Evolutionary conservation across 2,797 vertebrate genomes (phyloP), one percentile per base, ranked within the genome.

Genomic region (Lagorchestes hirsutus): DNA sequence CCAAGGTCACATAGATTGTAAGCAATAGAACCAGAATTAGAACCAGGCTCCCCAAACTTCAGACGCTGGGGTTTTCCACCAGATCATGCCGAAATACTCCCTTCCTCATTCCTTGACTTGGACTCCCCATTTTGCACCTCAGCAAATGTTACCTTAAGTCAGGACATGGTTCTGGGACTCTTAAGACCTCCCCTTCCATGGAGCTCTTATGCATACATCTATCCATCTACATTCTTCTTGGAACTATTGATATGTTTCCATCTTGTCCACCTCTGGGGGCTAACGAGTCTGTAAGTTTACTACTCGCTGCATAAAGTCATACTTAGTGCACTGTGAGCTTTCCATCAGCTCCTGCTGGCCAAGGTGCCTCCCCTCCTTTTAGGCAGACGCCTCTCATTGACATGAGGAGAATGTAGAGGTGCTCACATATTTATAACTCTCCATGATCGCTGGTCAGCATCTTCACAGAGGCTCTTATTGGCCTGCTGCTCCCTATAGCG

Each of bases 401-500:
- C 31, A 2, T 0, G 13, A 54, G 92, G 91, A 82, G 54, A 92
- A 57, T 28, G 52, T 9, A 52, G 95, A 94, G 93, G 55, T 90
- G 95, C n/a, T 95, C 93, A 0, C 11, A 0, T 93, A 91, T 97
- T 98, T 98, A 94, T 96, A 98, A 96, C 92, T 92, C 58, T 4
- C 16, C 1, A 55, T 74, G 95, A 94, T 4, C 52, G 74, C 96
- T 91, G 98, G 94, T 98, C 98, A 98, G 98, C 98, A 98, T 82
- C 97, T 98, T 98, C 97, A 56, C 50, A 94, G 98, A 97, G 97
- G 95, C 94, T 58, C 94, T 93, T 96, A 96, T 98, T 97, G 95
- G 67, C 94, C 98, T 98, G 97, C 96, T 95, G 97, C 96, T 95
- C 98, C 98, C 98, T 54, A 52, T 29, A 62, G 95, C 50, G 40